Evolutionary conservation across 2,113 vertebrate genomes (phyloP), one percentile per base, ranked within the genome.

Genomic region (Rhinolophus ferrumequinum): DNA sequence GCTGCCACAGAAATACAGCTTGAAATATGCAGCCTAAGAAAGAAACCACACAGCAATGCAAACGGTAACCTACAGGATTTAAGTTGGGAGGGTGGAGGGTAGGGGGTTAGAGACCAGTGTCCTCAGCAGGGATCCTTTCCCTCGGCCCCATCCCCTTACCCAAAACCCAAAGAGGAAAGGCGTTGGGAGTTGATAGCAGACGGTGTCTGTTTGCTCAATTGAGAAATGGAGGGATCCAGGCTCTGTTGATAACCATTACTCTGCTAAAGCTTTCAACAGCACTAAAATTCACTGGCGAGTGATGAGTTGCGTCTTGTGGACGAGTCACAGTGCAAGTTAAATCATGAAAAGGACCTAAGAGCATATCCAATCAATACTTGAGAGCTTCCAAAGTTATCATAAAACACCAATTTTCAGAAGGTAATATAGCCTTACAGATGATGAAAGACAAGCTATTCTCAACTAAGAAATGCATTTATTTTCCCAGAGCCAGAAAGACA

Each of bases 171-270:
- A 80, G 38, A 44, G 70, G 47, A 90, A 67, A 89, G 35, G 47
- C 50, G 5, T 26, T 3, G 19, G 60, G 76, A 81, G 80, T 22
- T 22, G 41, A 47, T 50, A 70, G 47, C 93, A 60, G 75, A 11
- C 22, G 18, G 79, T 83, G 96, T 85, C 56, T 77, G 89, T 75
- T 77, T 93, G 86, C 83, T 96, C 75, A 88, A 83, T 33, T 89
- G 94, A 93, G 88, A 96, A 95, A 97, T 81, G 89, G 38, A 97
- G 92, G 89, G 94, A 89, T 60, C 60, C 83, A 82, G 87, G 69
- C 75, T 66, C 85, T 93, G 95, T 52, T 89, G 97, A 96, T 66
- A 75, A 44, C 18, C 81, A 95, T 96, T 87, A 94, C 96, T 95
- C 90, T 83, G 93, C 77, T 87, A 52, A 80, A 50, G 93, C 96